These are phyloP conservation scores for Hypsopygia costalis DNA, from an alignment of 2,888 invertebrate species.

Conservation along the genomic window DNA sequence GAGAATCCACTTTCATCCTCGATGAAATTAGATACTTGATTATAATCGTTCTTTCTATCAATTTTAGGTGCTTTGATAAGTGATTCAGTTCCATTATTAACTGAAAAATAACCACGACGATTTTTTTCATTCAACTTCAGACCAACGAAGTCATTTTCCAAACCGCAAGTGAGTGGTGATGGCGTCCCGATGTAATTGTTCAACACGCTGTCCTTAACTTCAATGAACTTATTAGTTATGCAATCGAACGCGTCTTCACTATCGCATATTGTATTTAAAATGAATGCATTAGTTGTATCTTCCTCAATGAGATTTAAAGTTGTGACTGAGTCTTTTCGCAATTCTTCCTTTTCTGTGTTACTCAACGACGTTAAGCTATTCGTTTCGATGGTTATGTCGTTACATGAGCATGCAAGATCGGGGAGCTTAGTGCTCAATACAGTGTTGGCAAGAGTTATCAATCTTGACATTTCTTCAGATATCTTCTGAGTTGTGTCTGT, in stretches of 20 bases:
- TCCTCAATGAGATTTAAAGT: slow-evolving; percentile 42
- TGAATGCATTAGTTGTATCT: slow-evolving; percentile 35
- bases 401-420: slow-evolving; percentile 56
- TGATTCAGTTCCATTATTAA: slow-evolving; percentile 19
- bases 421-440: slow-evolving; percentile 69
- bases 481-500: slow-evolving; percentile 55
- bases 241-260: slow-evolving; percentile 34
- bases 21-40: slow-evolving; percentile 53
- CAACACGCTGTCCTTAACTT: slow-evolving; percentile 34
- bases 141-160: slow-evolving; percentile 43
- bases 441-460: slow-evolving; percentile 74
- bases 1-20: slow-evolving; percentile 94
- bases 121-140: slow-evolving; percentile 39
- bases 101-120: slow-evolving; percentile 15
- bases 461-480: slow-evolving; percentile 65
- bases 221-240: slow-evolving; percentile 33
- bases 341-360: slow-evolving; percentile 24
- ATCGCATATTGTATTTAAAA: slow-evolving; percentile 37
- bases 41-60: slow-evolving; percentile 51
- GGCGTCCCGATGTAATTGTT: slow-evolving; percentile 40
- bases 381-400: slow-evolving; percentile 22
- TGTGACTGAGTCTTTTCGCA: slow-evolving; percentile 22
- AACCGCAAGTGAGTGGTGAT: slow-evolving; percentile 36
- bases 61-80: slow-evolving; percentile 30
- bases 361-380: slow-evolving; percentile 14